Evolutionary conservation across 2,113 vertebrate genomes (phyloP), one percentile per base, ranked within the genome.

Genomic region (Dicaeum eximium): DNA sequence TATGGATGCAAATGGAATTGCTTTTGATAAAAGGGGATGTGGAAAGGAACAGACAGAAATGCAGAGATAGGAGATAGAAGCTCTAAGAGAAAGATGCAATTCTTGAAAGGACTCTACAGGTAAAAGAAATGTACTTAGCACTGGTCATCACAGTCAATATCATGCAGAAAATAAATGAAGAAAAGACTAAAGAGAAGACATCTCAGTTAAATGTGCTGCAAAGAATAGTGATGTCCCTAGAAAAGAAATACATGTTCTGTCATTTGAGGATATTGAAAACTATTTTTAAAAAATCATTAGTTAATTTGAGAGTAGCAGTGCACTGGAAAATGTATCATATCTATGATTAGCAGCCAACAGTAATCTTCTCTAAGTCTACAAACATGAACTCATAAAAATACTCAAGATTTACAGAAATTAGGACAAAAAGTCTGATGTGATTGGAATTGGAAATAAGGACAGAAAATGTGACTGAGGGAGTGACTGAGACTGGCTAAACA

Each of bases 181-280:
- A 60, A n/a, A 89, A 71, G 14, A 60, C 37, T 67, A 78, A 71
- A 74, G 27, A 57, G 56, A 88, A 90, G n/a, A 40, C 20, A 37
- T 73, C 69, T 86, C 66, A 64, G 44, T 78, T 90, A 90, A 94
- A 92, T 21, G 12, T 56, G 20, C 37, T 94, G 53, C 40, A 84
- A 80, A 96, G 38, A 93, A 51, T 65, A 80, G 44, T 23, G 27
- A 60, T 74, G 33, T 60, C 44, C 31, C 31, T 37, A 80, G 57
- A 81, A 92, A 92, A 93, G 30, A 90, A 86, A 86, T 4, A 93
- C 28, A 73, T 37, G 31, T 44, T 25, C 40, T 71, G 40, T 65
- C 81, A 90, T 80, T 73, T 88, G 51, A 93, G 61, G n/a, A 69
- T 61, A 90, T 40, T 82, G 57, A 69, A 93, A 94, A 86, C 44